Base-by-base conservation (phyloP, 1,140 invertebrate species). In the Diabrotica undecimpunctata region DNA sequence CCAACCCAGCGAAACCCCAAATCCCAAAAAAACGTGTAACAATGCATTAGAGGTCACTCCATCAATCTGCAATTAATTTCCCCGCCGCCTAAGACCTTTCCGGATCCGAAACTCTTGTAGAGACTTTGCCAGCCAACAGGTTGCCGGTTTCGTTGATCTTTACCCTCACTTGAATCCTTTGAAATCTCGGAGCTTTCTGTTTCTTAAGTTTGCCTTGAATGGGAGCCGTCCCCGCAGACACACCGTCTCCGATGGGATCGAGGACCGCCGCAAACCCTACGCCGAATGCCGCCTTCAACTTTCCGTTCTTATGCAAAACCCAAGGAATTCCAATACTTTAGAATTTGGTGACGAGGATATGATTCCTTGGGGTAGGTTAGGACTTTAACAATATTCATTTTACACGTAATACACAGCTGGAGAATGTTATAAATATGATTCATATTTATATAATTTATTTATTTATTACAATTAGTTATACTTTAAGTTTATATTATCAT, bases 151-250 rank as follows among this genome's bases (percentile, higher is more conserved):
- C 11, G 62, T 64, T 69, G 68, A 69, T 66, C 68, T 69, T 66
- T 69, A 69, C 65, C 68, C 68, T 69, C 66, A 46, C 68, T 58
- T 59, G 62, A 66, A 64, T 69, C 68, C 68, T 69, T 69, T 66
- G 68, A 69, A 69, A 66, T 64, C 65, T 50, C 64, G 65, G 52
- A 63, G 59, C 65, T 68, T 68, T 64, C 65, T 41, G 66, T 66
- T 66, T 64, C 66, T 69, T 64, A 69, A 53, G 62, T 62, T 11
- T 65, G 68, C 58, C 60, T 61, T 61, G 50, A 61, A 50, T 61
- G 59, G 59, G 13, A 11, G 59, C 25, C 50, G 41, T 14, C 46
- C 13, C 35, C 25, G 14, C 14, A 39, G 50, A 25, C 25, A 35
- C 59, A n/a, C 41, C 41, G 54, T 10, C 12, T 55, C 54, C 54